A percentile compares a stretch with the other conserved stretches of the same genome.
Evolutionary conservation across 2,113 vertebrate species (phyloP).

Genomic region (Ia io): DNA sequence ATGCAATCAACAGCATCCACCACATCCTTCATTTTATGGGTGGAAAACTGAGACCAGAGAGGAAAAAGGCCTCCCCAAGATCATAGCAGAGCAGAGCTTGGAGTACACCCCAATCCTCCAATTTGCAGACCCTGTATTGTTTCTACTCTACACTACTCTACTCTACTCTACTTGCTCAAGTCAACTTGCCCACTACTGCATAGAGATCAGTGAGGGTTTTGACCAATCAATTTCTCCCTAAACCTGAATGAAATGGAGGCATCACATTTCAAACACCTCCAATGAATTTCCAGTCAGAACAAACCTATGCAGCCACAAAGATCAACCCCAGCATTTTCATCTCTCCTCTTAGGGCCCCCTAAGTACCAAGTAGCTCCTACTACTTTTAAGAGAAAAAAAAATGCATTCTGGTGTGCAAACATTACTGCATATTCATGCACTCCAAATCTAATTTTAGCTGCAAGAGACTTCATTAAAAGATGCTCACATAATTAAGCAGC

Average conservation of each 20-base stretch:
- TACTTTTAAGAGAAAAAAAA: slow-evolving; percentile 49
- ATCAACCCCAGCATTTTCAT: neutral
- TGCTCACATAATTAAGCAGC: slow-evolving; percentile 68
- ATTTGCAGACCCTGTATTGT: neutral
- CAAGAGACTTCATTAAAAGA: slow-evolving; percentile 72
- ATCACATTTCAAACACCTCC: neutral
- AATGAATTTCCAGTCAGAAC: neutral
- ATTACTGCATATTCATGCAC: slow-evolving; percentile 61
- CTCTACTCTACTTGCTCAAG: neutral
- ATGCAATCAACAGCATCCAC: neutral
- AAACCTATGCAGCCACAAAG: neutral
- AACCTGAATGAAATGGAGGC: neutral
- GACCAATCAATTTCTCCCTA: neutral
- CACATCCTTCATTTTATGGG: neutral
- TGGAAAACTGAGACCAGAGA: neutral
- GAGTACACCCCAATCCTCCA: neutral
- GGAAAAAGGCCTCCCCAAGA: neutral
- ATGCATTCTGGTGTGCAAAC: slow-evolving; percentile 60
- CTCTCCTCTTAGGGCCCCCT: neutral
- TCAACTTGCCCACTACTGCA: neutral
- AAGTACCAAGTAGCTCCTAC: slow-evolving; percentile 16
- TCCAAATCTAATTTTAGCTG: slow-evolving; percentile 76
- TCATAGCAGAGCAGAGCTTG: neutral
- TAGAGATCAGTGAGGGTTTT: neutral
- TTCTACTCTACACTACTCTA: neutral